Evolutionary conservation across 2,888 invertebrate genomes (phyloP), one percentile per base, ranked within the genome.

Genomic region (Nysson spinosus): DNA sequence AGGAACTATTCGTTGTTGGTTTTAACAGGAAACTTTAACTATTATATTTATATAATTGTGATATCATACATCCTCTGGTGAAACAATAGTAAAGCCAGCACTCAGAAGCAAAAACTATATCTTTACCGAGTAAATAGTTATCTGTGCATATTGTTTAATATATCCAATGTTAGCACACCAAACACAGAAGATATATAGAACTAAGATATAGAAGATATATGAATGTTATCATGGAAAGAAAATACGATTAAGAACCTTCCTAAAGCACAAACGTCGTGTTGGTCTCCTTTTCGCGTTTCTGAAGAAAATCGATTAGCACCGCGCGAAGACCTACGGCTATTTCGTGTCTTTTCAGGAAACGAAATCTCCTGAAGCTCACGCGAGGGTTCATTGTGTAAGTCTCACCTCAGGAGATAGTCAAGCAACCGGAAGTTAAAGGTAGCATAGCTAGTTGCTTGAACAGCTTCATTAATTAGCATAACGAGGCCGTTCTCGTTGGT

Each of bases 391-490:
- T 72, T 62, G 62, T 58, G 7, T 7, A 12, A 2, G 37, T n/a
- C 22, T 9, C 7, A 22, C 12, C 22, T 56, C 58, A 69, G 66
- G 61, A 42, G 34, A 11, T 64, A 55, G 71, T 62, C 72, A 54
- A 39, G 46, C 52, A 42, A 34, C 46, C 57, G 65, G 72, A 72
- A 65, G 52, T 39, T 47, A 28, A 49, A 52, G 65, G 37, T 40
- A 47, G 43, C 32, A 28, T 35, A 14, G 30, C 51, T 35, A n/a
- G n/a, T n/a, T 37, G 44, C 49, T 34, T 40, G 28, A 35, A 54
- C 40, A 63, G 37, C 58, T 49, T 52, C 65, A 47, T 60, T 56
- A 68, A 65, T 72, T 72, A 72, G 69, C 65, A 65, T 65, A 72
- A 72, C 69, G 62, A 64, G 58, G 30, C 54, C 56, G 58, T 50